A percentile compares a stretch with the other conserved stretches of the same genome.
phyloP scores from a whole-genome alignment of 2,797 vertebrate species.

The Platalea minor region DNA sequence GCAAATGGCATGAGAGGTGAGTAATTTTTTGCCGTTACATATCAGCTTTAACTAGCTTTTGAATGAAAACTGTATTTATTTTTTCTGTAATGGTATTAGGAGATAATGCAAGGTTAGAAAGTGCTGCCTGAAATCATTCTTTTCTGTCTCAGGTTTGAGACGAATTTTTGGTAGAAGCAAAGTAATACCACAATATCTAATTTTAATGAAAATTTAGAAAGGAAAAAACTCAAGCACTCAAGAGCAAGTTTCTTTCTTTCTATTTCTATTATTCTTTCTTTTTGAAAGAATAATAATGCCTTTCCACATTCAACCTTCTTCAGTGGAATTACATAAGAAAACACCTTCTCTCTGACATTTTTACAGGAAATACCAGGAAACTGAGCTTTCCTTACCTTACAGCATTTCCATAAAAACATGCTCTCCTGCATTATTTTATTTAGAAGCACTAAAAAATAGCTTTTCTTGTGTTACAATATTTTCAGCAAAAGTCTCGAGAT shows the following conservation, averaged over 20 bases:
- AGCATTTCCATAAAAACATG: constrained; percentile 38
- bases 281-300: constrained; percentile 1
- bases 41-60: not conserved
- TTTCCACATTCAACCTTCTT: constrained; percentile 33
- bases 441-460: not conserved
- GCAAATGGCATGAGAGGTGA: not conserved
- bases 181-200: constrained; percentile 32
- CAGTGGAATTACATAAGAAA: constrained; percentile 32
- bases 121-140: not conserved
- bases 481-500: not conserved
- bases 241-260: too few relatives aligned
- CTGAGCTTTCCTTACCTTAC: not conserved
- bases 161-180: constrained; percentile 32
- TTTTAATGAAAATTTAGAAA: constrained; percentile 36
- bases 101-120: not conserved
- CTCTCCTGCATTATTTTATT: constrained; percentile 23
- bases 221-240: not conserved
- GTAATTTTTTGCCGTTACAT: not conserved
- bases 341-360: constrained; percentile 44
- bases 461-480: not conserved
- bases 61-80: not conserved
- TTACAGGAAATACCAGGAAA: constrained; percentile 58
- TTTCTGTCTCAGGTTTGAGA: not conserved
- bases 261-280: not conserved
- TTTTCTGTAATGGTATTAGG: not conserved